Conservation (phyloP, 2,113 vertebrate genomes). For the Plecturocebus donacophilus region DNA sequence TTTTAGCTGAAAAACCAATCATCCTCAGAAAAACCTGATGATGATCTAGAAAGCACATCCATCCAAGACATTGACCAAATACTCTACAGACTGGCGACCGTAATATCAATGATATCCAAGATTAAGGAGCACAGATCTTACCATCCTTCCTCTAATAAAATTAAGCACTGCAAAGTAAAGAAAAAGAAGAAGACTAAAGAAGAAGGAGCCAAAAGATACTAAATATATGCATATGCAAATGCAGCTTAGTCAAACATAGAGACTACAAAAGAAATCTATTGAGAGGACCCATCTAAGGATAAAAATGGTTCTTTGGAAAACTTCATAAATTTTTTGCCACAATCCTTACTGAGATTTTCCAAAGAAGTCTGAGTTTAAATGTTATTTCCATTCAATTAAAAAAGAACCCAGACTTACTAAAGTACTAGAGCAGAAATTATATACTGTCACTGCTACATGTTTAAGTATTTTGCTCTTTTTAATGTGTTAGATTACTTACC, state of each 20-base stretch:
- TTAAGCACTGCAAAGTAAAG: constrained; percentile 41
- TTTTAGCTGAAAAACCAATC: constrained; percentile 52
- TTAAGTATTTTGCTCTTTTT: constrained; percentile 14
- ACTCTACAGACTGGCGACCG: constrained; percentile 66
- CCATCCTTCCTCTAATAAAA: constrained; percentile 34
- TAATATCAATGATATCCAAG: constrained; percentile 66
- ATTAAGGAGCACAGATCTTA: constrained; percentile 58
- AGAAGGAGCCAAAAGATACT: not conserved
- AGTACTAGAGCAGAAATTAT: not conserved
- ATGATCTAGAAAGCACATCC: not conserved
- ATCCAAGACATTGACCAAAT: constrained; percentile 61
- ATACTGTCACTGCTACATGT: not conserved
- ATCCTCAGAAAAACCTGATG: not conserved
- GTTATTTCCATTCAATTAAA: constrained; percentile 40
- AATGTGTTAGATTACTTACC: constrained; percentile 17
- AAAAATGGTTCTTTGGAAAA: constrained; percentile 11
- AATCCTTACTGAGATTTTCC: constrained; percentile 30
- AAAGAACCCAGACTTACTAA: not conserved
- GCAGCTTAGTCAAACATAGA: not conserved
- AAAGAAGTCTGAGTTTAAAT: not conserved
- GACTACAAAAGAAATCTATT: not conserved
- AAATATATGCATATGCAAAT: not conserved
- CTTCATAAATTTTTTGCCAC: constrained; percentile 21
- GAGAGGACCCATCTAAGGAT: not conserved
- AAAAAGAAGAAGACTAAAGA: constrained; percentile 50